Evolutionary conservation across 2,888 invertebrate species (phyloP).

Genomic region (Cheiracanthium punctorium): DNA sequence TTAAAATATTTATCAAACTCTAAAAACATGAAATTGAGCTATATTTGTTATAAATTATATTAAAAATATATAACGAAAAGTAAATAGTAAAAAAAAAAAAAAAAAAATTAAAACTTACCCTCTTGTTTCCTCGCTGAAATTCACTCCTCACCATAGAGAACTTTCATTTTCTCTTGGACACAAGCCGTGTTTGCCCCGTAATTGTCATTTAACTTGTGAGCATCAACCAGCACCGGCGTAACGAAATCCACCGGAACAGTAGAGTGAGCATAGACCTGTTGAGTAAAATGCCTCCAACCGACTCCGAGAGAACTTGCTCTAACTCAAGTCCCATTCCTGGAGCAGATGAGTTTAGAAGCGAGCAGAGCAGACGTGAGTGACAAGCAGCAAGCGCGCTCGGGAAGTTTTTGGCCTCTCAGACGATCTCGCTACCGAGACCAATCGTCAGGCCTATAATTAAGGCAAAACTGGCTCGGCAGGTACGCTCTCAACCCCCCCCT

Average conservation of each 20-base stretch:
- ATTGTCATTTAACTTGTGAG: not conserved
- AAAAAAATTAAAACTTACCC: too few species aligned
- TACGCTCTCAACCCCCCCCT: not conserved
- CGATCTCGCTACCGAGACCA: slow-evolving; percentile 48
- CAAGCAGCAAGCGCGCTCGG: slow-evolving; percentile 36
- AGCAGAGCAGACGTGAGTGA: slow-evolving; percentile 37
- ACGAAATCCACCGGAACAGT: not conserved
- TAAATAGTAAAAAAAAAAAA: too few species aligned
- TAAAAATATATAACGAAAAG: too few species aligned
- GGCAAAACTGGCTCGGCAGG: slow-evolving; percentile 62
- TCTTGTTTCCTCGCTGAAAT: too few species aligned
- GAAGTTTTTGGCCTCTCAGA: slow-evolving; percentile 49
- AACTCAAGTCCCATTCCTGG: not conserved
- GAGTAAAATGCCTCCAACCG: not conserved
- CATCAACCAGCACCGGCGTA: not conserved
- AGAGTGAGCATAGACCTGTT: not conserved
- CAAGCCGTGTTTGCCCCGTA: too few species aligned
- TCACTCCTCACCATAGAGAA: too few species aligned
- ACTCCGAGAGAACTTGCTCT: not conserved
- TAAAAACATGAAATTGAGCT: too few species aligned
- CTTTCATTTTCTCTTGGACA: too few species aligned
- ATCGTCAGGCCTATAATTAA: slow-evolving; percentile 63
- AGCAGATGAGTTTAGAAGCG: slow-evolving; percentile 39
- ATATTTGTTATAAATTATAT: too few species aligned
- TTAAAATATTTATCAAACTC: too few species aligned